Percentiles rank a stretch among this genome's conserved stretches.
Conservation (phyloP, 2,888 invertebrate species). For the Cepaea hortensis region DNA sequence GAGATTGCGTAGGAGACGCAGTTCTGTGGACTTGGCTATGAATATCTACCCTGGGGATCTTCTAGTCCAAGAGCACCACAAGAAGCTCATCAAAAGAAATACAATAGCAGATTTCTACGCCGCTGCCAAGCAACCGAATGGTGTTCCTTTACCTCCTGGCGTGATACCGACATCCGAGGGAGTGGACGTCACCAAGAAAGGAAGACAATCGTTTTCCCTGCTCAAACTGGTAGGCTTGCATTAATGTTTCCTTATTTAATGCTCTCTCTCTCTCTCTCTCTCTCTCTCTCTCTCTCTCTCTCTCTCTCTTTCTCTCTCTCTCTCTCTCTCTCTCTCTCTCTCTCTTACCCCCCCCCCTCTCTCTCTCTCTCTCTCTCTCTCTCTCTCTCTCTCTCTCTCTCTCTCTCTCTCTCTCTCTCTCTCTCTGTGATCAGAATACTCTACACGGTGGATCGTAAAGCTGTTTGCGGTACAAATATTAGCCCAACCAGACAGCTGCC, state of each 20-base stretch:
- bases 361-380: no score
- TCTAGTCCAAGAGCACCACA: conserved; percentile 70
- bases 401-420: no score
- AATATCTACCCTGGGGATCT: conserved; percentile 74
- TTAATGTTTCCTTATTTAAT: background rate
- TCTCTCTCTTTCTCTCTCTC: no score
- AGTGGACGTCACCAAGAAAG: conserved; percentile 66
- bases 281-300: no score
- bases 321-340: no score
- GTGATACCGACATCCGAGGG: conserved; percentile 29
- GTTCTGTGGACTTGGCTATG: conserved; percentile 72
- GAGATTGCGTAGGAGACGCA: conserved; percentile 67
- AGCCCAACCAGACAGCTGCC: no score
- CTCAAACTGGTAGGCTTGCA: conserved; percentile 65
- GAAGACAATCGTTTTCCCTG: conserved; percentile 69
- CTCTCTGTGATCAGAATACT: no score
- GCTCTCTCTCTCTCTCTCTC: no score
- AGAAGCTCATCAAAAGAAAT: conserved; percentile 73
- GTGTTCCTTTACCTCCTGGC: conserved; percentile 40
- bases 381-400: no score
- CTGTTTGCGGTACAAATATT: no score
- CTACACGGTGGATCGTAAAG: no score
- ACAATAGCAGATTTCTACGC: conserved; percentile 75
- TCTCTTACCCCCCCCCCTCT: no score
- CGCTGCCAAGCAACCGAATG: conserved; percentile 60